Conservation (phyloP, 2,888 invertebrate species). For the Galerucella calmariensis region DNA sequence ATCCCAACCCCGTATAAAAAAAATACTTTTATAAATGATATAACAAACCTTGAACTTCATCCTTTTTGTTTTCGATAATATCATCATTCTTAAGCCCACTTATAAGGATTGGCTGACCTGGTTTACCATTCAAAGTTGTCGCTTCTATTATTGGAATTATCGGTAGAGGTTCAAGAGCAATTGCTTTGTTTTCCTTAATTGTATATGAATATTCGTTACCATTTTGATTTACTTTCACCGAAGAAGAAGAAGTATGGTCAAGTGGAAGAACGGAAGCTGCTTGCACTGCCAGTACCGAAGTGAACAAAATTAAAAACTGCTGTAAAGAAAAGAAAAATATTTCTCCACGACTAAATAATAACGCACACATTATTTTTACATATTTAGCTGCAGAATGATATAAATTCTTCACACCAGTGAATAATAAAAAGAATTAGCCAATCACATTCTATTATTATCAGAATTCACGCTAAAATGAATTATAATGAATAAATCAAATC, state of each 20-base stretch:
- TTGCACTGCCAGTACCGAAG: constrained; percentile 19
- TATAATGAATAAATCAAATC: too few species aligned
- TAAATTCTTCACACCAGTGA: too few species aligned
- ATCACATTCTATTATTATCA: too few species aligned
- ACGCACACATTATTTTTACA: too few species aligned
- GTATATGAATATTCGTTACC: constrained; percentile 50
- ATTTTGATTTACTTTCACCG: constrained; percentile 49
- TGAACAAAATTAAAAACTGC: constrained; percentile 13
- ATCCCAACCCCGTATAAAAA: too few species aligned
- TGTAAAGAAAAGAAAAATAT: constrained; percentile 5
- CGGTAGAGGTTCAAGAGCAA: constrained; percentile 36
- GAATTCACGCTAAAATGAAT: too few species aligned
- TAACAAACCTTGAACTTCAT: constrained; percentile 22
- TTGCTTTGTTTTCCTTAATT: constrained; percentile 47
- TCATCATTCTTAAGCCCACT: not conserved
- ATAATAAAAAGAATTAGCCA: too few species aligned
- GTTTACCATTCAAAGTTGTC: constrained; percentile 18
- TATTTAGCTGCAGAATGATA: too few species aligned
- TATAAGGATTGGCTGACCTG: not conserved
- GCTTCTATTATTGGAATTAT: constrained; percentile 28
- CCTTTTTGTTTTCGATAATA: constrained; percentile 21
- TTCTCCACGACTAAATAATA: too few species aligned
- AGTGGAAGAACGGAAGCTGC: constrained; percentile 46
- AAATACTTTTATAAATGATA: not conserved
- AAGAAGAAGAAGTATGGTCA: constrained; percentile 45